Evolutionary conservation across 2,797 vertebrate species (phyloP).

Genomic region (Enteromius fasciolatus): DNA sequence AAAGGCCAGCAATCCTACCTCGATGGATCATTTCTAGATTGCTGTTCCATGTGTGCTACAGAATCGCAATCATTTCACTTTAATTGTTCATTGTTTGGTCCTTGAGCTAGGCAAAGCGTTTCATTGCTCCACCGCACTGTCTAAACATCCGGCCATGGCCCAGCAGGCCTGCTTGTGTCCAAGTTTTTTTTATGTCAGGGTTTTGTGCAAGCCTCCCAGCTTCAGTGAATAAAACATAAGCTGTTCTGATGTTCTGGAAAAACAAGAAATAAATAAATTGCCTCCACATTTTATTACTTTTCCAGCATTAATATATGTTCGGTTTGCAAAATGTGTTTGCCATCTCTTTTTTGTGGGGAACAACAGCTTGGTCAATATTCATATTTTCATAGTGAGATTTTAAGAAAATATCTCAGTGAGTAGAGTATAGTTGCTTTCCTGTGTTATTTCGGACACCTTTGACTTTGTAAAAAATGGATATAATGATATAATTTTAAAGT

Average conservation of each 20-base stretch:
- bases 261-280: slow-evolving; percentile 53
- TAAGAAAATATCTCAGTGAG: background rate
- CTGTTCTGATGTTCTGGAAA: slow-evolving; percentile 61
- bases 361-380: slow-evolving; percentile 57
- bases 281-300: slow-evolving; percentile 51
- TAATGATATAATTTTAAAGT: background rate
- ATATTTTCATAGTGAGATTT: slow-evolving; percentile 45
- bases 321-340: slow-evolving; percentile 51
- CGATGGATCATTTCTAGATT: background rate
- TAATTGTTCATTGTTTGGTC: slow-evolving; percentile 40
- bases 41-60: background rate
- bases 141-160: slow-evolving; percentile 19
- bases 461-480: slow-evolving; percentile 40
- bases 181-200: slow-evolving; percentile 53
- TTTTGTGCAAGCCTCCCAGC: slow-evolving; percentile 53
- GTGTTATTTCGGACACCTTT: slow-evolving; percentile 53
- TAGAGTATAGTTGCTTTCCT: background rate
- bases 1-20: background rate
- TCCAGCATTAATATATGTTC: slow-evolving; percentile 30
- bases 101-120: slow-evolving; percentile 31
- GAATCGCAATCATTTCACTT: slow-evolving; percentile 35
- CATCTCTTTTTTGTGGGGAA: slow-evolving; percentile 12
- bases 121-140: slow-evolving; percentile 37
- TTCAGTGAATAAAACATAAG: slow-evolving; percentile 70
- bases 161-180: slow-evolving; percentile 36